Evolutionary conservation across 1,140 invertebrate species (phyloP), one percentile per base, ranked within the genome.

Genomic region (Dreissena polymorpha): DNA sequence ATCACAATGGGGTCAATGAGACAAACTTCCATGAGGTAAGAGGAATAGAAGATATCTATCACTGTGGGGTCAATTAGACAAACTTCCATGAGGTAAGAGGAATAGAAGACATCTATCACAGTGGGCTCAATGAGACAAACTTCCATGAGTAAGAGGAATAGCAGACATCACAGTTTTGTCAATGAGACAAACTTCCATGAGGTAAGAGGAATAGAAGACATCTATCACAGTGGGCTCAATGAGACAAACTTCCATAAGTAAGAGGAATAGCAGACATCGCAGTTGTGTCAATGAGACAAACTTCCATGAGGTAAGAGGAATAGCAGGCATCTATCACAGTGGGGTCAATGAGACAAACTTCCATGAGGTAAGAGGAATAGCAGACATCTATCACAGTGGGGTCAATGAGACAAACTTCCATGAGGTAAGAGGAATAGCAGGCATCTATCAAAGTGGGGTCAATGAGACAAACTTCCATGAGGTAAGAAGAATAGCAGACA

Each of bases 1-100:
- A 95, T 87, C 90, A 93, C 55, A 90, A 84, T 84, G 95, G 94
- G 2, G 94, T 95, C 8, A 95, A 94, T 80, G 95, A 95, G 88
- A 93, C 93, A 5, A 95, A 94, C 88, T 95, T 95, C 89, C 94
- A 95, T 91, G 95, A 95, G 86, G 94, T 94, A 90, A 85, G 93
- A 70, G 94, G 94, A 75, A 95, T 95, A 51, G 87, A 93, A 73
- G 94, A 95, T 87, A 95, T 95, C 72, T 94, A 95, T 87, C 90
- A 93, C 55, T 90, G 85, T 84, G 95, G 94, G 2, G 94, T 95
- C 8, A 95, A 94, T 80, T 94, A 95, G 88, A 93, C 93, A 5
- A n/a, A n/a, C n/a, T n/a, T n/a, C n/a, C n/a, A n/a, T n/a, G n/a
- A n/a, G n/a, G n/a, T 95, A 79, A 89, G 93, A 70, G 94, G 94